phyloP scores from a whole-genome alignment of 2,888 invertebrate species.

The Cacoxenus indagator region DNA sequence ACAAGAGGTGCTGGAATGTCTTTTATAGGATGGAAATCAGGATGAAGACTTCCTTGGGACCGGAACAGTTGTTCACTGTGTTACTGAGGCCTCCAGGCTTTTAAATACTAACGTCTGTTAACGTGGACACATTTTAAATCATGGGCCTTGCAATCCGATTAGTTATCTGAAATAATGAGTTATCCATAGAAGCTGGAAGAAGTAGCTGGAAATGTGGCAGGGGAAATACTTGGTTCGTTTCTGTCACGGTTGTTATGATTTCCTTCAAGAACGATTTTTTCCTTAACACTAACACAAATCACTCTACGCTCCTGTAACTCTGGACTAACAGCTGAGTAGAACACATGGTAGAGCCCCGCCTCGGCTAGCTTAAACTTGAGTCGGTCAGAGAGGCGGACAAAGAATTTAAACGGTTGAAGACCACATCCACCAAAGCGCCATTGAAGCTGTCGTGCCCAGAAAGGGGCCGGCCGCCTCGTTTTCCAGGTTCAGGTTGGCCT shows the following conservation, averaged over 20 bases:
- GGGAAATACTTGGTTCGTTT: slow-evolving; percentile 57
- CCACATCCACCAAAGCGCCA: slow-evolving; percentile 42
- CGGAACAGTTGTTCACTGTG: neutral
- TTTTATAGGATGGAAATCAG: too few species aligned
- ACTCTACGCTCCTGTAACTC: too few species aligned
- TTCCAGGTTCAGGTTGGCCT: slow-evolving; percentile 45
- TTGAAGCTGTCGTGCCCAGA: slow-evolving; percentile 56
- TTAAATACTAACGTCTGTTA: slow-evolving; percentile 55
- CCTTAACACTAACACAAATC: too few species aligned
- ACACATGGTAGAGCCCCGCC: slow-evolving; percentile 69
- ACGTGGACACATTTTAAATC: slow-evolving; percentile 62
- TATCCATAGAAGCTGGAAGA: neutral
- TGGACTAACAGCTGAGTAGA: too few species aligned
- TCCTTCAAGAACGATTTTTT: neutral
- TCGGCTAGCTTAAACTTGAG: slow-evolving; percentile 71
- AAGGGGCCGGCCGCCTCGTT: slow-evolving; percentile 50
- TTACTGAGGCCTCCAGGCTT: too few species aligned
- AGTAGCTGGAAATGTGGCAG: slow-evolving; percentile 50
- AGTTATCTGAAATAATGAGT: slow-evolving; percentile 49
- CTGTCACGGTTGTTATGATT: neutral
- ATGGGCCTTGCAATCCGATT: slow-evolving; percentile 55
- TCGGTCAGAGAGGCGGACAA: slow-evolving; percentile 61
- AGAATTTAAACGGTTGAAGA: slow-evolving; percentile 42
- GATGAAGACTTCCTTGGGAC: too few species aligned
- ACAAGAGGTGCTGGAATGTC: too few species aligned